Base-by-base conservation (phyloP, 2,888 invertebrate species). In the Drosophila yooni region DNA sequence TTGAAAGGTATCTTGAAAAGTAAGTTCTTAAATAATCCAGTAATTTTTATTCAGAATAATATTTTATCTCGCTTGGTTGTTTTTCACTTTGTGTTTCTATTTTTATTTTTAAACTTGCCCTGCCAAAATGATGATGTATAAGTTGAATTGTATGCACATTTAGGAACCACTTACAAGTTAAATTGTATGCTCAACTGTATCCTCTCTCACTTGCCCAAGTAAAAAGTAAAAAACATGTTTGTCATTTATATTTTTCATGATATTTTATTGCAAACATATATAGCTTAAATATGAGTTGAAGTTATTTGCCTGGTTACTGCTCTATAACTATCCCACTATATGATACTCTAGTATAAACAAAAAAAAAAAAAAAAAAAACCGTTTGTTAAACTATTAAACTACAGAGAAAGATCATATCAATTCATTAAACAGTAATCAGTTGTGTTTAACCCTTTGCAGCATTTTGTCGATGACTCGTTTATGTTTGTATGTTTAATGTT, bases 231-330 rank as follows among this genome's bases (percentile, higher is more conserved):
- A 75, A 1, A 15, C 25, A 33, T 13, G 13, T 18, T 29, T 57
- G 43, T 48, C 11, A 43, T 54, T 64, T 56, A 67, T 74, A 74
- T 70, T 89, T 83, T 77, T 88, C 71, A 65, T 79, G 81, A 82
- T 85, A 85, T 85, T 85, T 85, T 89, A 89, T 85, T 85, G 89
- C 82, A 85, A 89, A 89, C 88, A 85, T 87, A 82, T 87, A 87
- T 84, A 83, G 84, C 84, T 85, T 89, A 85, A 83, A 76, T 88
- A 85, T 89, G 85, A 89, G 84, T 82, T 85, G 75, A 84, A 89
- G 85, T 82, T 86, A 86, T 88, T 88, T 86, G 83, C 87, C 89
- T 84, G 84, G 81, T 88, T 79, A 84, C 76, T 88, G 83, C 70
- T 76, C 79, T 80, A 80, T 77, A 84, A 87, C 89, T 84, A 89